Conservation (phyloP, 1,140 invertebrate genomes). For the Drosophila gunungcola region DNA sequence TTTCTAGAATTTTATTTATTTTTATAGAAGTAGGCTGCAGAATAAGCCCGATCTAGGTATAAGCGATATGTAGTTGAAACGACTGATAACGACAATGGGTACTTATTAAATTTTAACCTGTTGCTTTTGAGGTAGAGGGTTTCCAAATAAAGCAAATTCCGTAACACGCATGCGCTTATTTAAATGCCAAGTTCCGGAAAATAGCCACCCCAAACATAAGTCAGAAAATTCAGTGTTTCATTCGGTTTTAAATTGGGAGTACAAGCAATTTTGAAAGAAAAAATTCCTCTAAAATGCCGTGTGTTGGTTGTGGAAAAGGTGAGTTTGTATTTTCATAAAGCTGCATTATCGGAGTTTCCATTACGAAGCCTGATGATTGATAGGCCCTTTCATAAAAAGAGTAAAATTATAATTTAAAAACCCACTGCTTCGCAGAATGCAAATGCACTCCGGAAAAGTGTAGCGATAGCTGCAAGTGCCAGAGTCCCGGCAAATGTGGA, state of each 20-base stretch:
- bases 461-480: constrained; percentile 85
- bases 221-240: constrained; percentile 6
- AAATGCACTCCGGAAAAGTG: constrained; percentile 86
- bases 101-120: background rate
- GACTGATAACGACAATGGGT: background rate
- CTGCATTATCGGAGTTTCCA: no score
- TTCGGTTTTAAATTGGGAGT: constrained; percentile 6
- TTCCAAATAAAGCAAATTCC: constrained; percentile 12
- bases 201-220: constrained; percentile 2
- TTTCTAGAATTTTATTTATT: no score
- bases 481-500: constrained; percentile 84
- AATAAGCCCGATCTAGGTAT: constrained; percentile 30
- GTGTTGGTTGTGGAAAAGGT: constrained; percentile 75
- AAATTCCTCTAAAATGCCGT: constrained; percentile 63
- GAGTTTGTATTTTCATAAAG: background rate
- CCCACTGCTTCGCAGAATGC: constrained; percentile 81
- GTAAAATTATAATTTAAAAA: no score
- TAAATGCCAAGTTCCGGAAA: constrained; percentile 17
- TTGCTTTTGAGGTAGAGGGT: constrained; percentile 8
- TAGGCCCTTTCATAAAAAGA: no score
- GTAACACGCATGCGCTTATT: constrained; percentile 38
- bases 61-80: constrained; percentile 48
- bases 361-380: no score
- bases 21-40: no score
- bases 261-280: background rate